phyloP scores from a whole-genome alignment of 1,140 invertebrate genomes.

The Drosophila suzukii region DNA sequence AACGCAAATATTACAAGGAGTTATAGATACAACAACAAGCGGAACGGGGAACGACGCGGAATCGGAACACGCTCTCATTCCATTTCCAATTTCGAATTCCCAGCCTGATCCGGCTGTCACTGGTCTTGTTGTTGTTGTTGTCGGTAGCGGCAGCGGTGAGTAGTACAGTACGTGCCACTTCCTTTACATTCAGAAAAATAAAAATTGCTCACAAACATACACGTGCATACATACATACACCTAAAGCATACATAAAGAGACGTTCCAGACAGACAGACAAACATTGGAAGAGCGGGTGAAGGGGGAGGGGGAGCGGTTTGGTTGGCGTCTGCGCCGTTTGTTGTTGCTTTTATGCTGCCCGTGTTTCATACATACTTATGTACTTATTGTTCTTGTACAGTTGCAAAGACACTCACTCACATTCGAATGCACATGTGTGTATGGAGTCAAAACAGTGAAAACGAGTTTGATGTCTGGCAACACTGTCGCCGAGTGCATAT shows the following conservation, averaged over 20 bases:
- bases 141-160: constrained; percentile 59
- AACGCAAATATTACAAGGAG: constrained; percentile 54
- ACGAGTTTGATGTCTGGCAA: constrained; percentile 71
- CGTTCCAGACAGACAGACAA: constrained; percentile 43
- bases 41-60: constrained; percentile 50
- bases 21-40: constrained; percentile 78
- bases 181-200: constrained; percentile 83
- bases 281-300: constrained; percentile 38
- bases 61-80: constrained; percentile 56
- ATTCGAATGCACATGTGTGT: constrained; percentile 18
- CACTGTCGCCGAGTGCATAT: constrained; percentile 27
- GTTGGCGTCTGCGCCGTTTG: constrained; percentile 73
- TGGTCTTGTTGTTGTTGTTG: constrained; percentile 39
- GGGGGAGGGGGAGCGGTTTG: constrained; percentile 27
- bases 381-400: constrained; percentile 77
- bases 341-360: constrained; percentile 57
- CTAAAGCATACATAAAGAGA: constrained; percentile 42
- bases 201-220: constrained; percentile 64
- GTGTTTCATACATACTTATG: constrained; percentile 46
- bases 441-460: constrained; percentile 58
- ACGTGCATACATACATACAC: constrained; percentile 8
- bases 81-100: constrained; percentile 41
- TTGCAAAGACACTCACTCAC: constrained; percentile 70
- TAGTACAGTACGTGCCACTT: constrained; percentile 82
- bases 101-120: constrained; percentile 61